Percentiles rank a stretch among this genome's conserved stretches.
These are phyloP conservation scores for Tenualosa thibaudeaui DNA, from an alignment of 2,797 vertebrate species.

Conservation along the genomic window DNA sequence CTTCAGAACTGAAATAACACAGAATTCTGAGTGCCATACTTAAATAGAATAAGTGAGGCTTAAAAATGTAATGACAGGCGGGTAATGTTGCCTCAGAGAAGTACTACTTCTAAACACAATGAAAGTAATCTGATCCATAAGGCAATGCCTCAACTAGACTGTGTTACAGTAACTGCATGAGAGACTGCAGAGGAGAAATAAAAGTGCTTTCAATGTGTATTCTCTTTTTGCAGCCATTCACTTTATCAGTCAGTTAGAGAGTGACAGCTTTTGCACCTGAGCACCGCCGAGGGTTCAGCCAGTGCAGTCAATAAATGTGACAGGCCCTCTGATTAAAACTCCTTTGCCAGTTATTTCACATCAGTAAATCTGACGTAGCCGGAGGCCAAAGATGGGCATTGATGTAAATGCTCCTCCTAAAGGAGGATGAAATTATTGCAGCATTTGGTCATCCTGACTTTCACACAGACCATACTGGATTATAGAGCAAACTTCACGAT, in stretches of 20 bases:
- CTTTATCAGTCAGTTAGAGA: background rate
- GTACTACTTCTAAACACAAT: background rate
- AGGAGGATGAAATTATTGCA: background rate
- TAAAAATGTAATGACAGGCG: background rate
- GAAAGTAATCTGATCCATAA: too few relatives aligned
- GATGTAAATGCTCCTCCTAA: background rate
- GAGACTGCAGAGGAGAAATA: background rate
- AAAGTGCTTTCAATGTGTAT: background rate
- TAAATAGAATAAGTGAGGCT: background rate
- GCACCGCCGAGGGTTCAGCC: background rate
- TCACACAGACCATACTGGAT: background rate
- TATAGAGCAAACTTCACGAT: background rate
- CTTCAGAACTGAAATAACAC: too few relatives aligned
- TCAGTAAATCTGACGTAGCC: background rate
- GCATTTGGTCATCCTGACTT: background rate
- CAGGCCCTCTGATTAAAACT: background rate
- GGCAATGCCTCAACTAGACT: too few relatives aligned
- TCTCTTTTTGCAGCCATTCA: background rate
- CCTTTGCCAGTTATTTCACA: background rate
- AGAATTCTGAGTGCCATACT: background rate
- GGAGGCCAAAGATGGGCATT: background rate
- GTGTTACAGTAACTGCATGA: background rate
- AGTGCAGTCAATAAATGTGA: background rate
- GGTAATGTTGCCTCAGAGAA: background rate
- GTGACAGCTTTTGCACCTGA: background rate